Evolutionary conservation across 2,113 vertebrate species (phyloP).

Genomic region (Morphnarchus princeps): DNA sequence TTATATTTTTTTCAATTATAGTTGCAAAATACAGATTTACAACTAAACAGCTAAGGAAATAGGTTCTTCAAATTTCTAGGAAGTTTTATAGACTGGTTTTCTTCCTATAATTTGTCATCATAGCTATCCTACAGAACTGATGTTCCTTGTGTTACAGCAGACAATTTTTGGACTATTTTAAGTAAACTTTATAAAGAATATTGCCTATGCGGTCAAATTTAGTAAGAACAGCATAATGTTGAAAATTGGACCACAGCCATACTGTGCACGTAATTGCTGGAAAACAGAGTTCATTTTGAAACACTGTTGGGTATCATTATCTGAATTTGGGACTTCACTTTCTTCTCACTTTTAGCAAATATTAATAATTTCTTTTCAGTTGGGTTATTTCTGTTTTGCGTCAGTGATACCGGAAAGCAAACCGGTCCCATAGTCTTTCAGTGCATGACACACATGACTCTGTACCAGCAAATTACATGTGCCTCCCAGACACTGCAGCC

Average conservation of each 20-base stretch:
- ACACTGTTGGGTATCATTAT: not conserved
- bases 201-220: not conserved
- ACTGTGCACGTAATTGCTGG: accelerated
- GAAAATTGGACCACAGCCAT: not conserved
- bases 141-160: not conserved
- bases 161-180: not conserved
- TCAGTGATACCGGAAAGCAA: not conserved
- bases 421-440: not conserved
- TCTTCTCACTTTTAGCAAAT: not conserved
- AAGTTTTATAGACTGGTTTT: not conserved
- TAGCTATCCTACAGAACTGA: not conserved
- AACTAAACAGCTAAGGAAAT: not conserved
- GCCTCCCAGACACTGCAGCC: not conserved
- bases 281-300: not conserved
- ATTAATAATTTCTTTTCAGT: not conserved
- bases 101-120: not conserved
- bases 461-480: not conserved
- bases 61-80: not conserved
- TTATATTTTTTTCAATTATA: not conserved
- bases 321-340: not conserved
- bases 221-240: not conserved
- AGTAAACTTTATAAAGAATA: not conserved
- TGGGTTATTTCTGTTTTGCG: not conserved
- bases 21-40: not conserved
- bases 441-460: not conserved